These are phyloP conservation scores for Alosa alosa DNA, from an alignment of 2,113 vertebrate genomes.

Conservation along the genomic window DNA sequence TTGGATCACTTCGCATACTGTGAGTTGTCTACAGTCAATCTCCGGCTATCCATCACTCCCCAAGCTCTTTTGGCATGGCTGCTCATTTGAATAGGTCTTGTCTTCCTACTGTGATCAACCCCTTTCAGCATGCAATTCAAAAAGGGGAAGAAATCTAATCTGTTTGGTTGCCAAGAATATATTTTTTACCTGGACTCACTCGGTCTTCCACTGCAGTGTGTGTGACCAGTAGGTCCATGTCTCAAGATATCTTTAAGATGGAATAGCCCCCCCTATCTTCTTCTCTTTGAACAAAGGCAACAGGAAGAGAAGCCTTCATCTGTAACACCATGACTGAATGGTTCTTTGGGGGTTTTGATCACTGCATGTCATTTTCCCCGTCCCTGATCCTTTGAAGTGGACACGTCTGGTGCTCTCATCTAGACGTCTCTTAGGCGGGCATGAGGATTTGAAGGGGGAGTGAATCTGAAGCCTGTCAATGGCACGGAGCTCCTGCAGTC, in stretches of 20 bases:
- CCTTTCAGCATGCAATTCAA: not conserved
- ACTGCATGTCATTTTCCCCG: not conserved
- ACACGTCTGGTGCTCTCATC: not conserved
- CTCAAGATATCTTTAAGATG: not conserved
- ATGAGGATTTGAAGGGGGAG: not conserved
- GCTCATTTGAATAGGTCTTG: conserved; percentile 23
- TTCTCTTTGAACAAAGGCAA: not conserved
- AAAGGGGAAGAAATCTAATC: not conserved
- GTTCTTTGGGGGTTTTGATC: not conserved
- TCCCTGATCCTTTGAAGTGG: not conserved
- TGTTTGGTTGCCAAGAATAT: not conserved
- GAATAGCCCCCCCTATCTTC: not conserved
- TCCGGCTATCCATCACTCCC: conserved; percentile 39
- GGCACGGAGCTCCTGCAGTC: not conserved
- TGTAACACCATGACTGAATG: not conserved
- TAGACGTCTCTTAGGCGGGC: too few species aligned
- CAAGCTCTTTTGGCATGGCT: conserved; percentile 31
- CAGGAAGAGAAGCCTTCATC: not conserved
- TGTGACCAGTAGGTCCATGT: not conserved
- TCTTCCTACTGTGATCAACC: not conserved
- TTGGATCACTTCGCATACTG: conserved; percentile 50
- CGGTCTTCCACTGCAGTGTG: not conserved
- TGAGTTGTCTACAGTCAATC: conserved; percentile 54
- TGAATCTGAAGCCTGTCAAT: not conserved
- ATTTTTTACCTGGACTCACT: too few species aligned